Base-by-base conservation (phyloP, 2,113 vertebrate species). In the Neopipo cinnamomea region DNA sequence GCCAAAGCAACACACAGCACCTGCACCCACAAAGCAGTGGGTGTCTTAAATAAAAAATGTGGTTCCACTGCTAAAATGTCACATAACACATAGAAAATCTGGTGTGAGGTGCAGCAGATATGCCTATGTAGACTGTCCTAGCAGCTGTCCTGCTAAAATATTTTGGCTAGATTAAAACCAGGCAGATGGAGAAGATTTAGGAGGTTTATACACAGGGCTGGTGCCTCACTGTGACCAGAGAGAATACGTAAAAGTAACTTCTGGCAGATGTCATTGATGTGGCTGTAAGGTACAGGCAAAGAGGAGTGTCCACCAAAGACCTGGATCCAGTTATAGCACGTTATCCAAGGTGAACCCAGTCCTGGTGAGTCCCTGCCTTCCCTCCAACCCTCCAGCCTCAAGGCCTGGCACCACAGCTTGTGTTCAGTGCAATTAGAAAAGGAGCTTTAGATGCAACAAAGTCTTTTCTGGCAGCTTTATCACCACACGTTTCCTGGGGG, bases 271-370 rank as follows among this genome's bases (percentile, higher is more conserved):
- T 28, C 20, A 31, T 33, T 27, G 50, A 8, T 28, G 4, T 35
- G 61, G 47, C 33, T 68, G 23, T 27, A 59, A 74, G 37, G 27
- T 18, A 14, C 25, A 39, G 47, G 33, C 47, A 41, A 30, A 74
- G 41, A 35, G 35, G 11, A 63, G 18, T 16, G 37, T 55, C 25
- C 52, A 46, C 17, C 27, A 9, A 25, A 23, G 42, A 33, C 35
- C 52, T n/a, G 23, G n/a, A 6, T 7, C 11, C 52, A 27, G 52
- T 12, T 15, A 17, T 3, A 17, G 7, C 16, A 50, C 0, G 0
- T 66, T 35, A 8, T 5, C 62, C 1, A 0, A 55, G 67, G 35
- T 12, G 30, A 53, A 27, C 14, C 66, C 39, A 4, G 21, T 23
- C 79, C 53, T 2, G 47, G 28, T 4, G 8, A 24, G 42, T 1